Evolutionary conservation across 1,140 invertebrate species (phyloP), one percentile per base, ranked within the genome.

Genomic region (Dermatophagoides farinae): DNA sequence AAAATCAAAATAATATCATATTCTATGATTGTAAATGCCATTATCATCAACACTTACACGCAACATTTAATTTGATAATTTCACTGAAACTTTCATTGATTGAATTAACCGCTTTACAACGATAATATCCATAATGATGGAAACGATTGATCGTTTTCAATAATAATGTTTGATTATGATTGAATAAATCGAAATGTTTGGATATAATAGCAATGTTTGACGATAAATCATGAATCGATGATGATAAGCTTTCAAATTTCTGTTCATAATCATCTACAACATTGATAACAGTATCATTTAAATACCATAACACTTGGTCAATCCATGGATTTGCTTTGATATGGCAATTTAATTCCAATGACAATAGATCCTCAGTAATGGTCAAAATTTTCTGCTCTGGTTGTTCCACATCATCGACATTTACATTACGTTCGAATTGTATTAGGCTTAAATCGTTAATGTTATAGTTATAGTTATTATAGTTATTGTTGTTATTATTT

Each of bases 301-400:
- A 83, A 71, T 80, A 85, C 84, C 84, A 87, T 58, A 86, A 77
- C n/a, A 65, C 51, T 67, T 83, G 80, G 70, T 84, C 82, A 20
- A 79, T 78, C 67, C 82, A 83, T 0, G 86, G 85, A 74, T 88
- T 88, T n/a, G 85, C 82, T 71, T 82, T 83, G 62, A 89, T 85
- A 69, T 82, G 84, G 72, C 86, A 88, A 72, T 88, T 86, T 66
- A 89, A 83, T 25, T 55, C 53, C 23, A 55, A 44, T 25, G 25
- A 14, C 31, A 23, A 23, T 22, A 23, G 12, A 25, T 38, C 2
- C 14, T 55, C 53, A 6, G 14, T 5, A 12, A 55, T 23, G 4
- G 25, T n/a, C 1, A 55, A 6, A 14, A 23, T 25, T 55, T 38
- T 55, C 10, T 20, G 31, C 14, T 25, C 20, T 43, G 41, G 20